Conservation (phyloP, 2,888 invertebrate species). For the Arrhopalites spinosus region DNA sequence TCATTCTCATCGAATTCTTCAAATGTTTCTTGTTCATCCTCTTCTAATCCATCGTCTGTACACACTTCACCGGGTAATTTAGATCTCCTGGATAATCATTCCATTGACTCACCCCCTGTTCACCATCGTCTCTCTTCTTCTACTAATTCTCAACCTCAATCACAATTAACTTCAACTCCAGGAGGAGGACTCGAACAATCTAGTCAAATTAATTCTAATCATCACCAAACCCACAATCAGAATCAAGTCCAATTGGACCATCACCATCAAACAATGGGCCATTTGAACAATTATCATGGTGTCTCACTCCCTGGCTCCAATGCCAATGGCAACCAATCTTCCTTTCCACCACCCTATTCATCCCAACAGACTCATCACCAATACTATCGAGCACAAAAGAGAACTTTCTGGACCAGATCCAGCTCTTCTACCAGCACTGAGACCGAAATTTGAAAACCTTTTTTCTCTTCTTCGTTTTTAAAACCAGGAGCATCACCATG, state of each 20-base stretch:
- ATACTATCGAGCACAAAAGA: slow-evolving; percentile 54
- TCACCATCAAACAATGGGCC: slow-evolving; percentile 22
- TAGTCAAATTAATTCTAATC: no score
- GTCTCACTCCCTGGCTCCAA: slow-evolving; percentile 25
- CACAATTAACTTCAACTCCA: no score
- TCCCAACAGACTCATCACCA: slow-evolving; percentile 38
- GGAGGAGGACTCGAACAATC: no score
- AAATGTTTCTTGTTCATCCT: neutral
- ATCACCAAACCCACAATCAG: no score
- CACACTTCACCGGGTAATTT: slow-evolving; percentile 2
- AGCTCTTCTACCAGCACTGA: slow-evolving; percentile 54
- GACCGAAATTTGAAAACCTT: slow-evolving; percentile 52
- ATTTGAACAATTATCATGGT: slow-evolving; percentile 17
- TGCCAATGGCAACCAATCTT: slow-evolving; percentile 30
- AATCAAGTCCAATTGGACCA: neutral
- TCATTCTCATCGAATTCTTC: neutral
- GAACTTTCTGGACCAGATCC: slow-evolving; percentile 55
- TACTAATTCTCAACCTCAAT: no score
- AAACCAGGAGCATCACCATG: no score
- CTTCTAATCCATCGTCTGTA: neutral
- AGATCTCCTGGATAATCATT: neutral
- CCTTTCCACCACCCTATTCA: slow-evolving; percentile 39
- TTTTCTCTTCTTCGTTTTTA: no score
- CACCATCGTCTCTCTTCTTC: slow-evolving; percentile 4
- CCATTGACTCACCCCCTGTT: neutral